These are phyloP conservation scores for Druon quercuslanigerum DNA, from an alignment of 1,140 invertebrate genomes.

Conservation along the genomic window DNA sequence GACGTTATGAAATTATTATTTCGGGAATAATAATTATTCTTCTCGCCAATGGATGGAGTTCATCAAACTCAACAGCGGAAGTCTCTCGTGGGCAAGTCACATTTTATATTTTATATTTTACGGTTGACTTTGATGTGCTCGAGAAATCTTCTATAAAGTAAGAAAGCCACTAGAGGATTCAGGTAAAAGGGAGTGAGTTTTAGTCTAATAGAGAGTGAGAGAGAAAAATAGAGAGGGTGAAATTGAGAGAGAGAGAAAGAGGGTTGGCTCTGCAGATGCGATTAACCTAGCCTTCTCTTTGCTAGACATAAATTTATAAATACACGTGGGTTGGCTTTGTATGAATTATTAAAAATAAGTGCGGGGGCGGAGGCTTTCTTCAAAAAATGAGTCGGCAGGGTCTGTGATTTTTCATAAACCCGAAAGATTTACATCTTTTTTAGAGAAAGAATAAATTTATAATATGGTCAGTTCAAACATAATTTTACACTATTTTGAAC, in stretches of 20 bases:
- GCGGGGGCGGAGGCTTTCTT: too few species aligned
- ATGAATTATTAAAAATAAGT: too few species aligned
- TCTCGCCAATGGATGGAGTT: background rate
- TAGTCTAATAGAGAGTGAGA: conserved; percentile 6
- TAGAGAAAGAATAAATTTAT: too few species aligned
- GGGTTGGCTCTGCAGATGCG: too few species aligned
- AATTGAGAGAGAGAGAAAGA: conserved; percentile 4
- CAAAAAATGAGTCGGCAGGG: too few species aligned
- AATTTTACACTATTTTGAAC: too few species aligned
- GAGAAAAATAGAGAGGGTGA: background rate
- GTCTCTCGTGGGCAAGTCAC: conserved; percentile 42
- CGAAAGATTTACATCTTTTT: too few species aligned
- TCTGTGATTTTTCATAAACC: too few species aligned
- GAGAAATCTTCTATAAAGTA: conserved; percentile 55
- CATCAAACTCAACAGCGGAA: conserved; percentile 27
- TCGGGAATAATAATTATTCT: background rate
- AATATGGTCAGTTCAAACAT: too few species aligned
- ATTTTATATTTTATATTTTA: conserved; percentile 57
- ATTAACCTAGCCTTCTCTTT: too few species aligned
- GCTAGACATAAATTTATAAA: too few species aligned
- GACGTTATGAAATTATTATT: background rate
- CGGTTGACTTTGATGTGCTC: conserved; percentile 53
- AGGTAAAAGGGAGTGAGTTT: conserved; percentile 5
- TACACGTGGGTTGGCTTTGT: too few species aligned
- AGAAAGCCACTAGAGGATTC: conserved; percentile 42